A percentile compares a stretch with the other conserved stretches of the same genome.
phyloP scores from a whole-genome alignment of 2,113 vertebrate genomes.

The Grantiella picta region DNA sequence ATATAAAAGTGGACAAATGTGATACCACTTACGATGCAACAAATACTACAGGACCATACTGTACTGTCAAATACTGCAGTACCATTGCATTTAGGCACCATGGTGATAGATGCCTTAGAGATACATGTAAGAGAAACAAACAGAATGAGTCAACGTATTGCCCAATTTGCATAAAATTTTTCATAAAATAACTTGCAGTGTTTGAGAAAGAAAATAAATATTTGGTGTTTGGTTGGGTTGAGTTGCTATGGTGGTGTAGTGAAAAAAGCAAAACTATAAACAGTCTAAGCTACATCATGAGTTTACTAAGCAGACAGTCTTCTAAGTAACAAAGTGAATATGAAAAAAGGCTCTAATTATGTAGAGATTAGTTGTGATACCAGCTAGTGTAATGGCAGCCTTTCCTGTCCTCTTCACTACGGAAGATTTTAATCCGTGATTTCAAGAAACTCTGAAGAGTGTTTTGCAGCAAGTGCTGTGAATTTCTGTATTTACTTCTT shows the following conservation, averaged over 20 bases:
- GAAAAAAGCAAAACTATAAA: not conserved
- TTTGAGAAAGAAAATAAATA: constrained; percentile 51
- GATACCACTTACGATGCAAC: not conserved
- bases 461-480: not conserved
- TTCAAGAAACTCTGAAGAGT: not conserved
- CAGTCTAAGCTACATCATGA: not conserved
- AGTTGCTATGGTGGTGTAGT: constrained; percentile 23
- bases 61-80: not conserved
- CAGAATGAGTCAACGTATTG: not conserved
- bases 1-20: not conserved
- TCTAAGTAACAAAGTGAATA: constrained; percentile 1
- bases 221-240: not conserved
- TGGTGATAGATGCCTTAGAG: constrained; percentile 41
- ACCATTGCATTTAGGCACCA: constrained; percentile 7
- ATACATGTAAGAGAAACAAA: constrained; percentile 32
- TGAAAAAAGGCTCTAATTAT: constrained; percentile 4
- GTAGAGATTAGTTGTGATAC: not conserved
- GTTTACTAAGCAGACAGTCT: not conserved
- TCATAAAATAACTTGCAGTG: constrained; percentile 35
- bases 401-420: not conserved
- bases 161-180: constrained; percentile 30
- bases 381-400: not conserved
- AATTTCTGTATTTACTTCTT: not conserved
- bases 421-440: not conserved
- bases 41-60: not conserved